Conservation (phyloP, 2,113 vertebrate genomes). For the Lota lota region DNA sequence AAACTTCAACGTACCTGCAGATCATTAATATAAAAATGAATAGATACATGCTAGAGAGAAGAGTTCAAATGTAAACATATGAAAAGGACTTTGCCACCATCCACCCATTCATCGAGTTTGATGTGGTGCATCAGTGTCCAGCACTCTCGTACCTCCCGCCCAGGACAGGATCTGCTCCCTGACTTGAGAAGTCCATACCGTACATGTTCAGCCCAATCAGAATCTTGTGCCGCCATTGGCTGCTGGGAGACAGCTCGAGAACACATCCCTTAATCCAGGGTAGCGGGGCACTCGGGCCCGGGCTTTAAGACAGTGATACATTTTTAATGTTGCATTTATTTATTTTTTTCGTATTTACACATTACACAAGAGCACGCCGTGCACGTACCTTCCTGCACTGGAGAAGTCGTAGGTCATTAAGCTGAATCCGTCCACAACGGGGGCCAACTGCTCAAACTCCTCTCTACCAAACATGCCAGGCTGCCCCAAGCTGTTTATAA, state of each 20-base stretch:
- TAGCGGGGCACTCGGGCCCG: constrained; percentile 88
- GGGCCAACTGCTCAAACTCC: constrained; percentile 88
- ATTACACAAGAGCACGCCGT: not conserved
- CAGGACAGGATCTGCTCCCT: constrained; percentile 82
- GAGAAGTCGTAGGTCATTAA: constrained; percentile 98
- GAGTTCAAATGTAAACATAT: not conserved
- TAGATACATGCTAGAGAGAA: not conserved
- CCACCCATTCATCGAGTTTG: not conserved
- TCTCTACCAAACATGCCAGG: constrained; percentile 85
- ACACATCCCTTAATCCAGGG: constrained; percentile 90
- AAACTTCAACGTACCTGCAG: constrained; percentile 84
- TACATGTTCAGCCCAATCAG: constrained; percentile 92
- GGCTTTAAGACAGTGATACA: constrained; percentile 59
- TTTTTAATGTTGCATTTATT: not conserved
- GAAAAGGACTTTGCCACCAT: not conserved
- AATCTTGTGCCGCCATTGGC: constrained; percentile 90
- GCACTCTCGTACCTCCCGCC: constrained; percentile 76
- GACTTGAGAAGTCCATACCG: constrained; percentile 84
- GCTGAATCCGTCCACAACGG: constrained; percentile 86
- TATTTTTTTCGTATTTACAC: not conserved
- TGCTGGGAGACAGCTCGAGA: constrained; percentile 82
- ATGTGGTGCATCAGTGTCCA: not conserved
- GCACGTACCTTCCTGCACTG: constrained; percentile 74
- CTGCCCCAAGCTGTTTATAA: constrained; percentile 75
- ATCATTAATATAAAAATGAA: constrained; percentile 4